Evolutionary conservation across 2,888 invertebrate species (phyloP).

Genomic region (Invenusta paracnida): DNA sequence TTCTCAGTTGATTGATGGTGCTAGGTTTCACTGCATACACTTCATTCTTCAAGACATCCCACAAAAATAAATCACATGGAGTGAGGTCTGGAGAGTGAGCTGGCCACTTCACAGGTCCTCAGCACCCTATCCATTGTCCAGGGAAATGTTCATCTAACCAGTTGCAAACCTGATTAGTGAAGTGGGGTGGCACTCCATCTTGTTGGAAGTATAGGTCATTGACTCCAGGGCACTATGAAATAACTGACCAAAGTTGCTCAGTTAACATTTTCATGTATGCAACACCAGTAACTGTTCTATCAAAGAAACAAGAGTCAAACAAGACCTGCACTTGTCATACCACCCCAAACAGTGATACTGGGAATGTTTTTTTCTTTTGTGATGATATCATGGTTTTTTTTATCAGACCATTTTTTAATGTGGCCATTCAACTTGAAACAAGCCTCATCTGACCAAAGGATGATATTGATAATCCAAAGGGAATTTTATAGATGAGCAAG

Average conservation of each 20-base stretch:
- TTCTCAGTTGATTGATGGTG: slow-evolving; percentile 21
- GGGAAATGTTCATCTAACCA: slow-evolving; percentile 25
- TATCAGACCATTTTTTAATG: slow-evolving; percentile 11
- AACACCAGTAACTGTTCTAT: not conserved
- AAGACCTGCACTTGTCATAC: not conserved
- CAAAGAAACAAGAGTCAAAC: not conserved
- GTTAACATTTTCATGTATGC: slow-evolving; percentile 9
- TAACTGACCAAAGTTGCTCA: slow-evolving; percentile 27
- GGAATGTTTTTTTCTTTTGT: slow-evolving; percentile 15
- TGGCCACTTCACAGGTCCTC: not conserved
- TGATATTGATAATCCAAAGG: not conserved
- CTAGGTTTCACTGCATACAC: slow-evolving; percentile 17
- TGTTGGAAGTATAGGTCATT: slow-evolving; percentile 33
- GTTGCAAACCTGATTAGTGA: not conserved
- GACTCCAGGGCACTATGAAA: not conserved
- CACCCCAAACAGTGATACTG: not conserved
- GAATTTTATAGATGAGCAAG: slow-evolving; percentile 9
- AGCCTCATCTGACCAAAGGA: slow-evolving; percentile 17
- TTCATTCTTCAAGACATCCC: slow-evolving; percentile 20
- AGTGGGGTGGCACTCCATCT: slow-evolving; percentile 15
- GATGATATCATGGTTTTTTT: not conserved
- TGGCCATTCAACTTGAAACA: slow-evolving; percentile 19
- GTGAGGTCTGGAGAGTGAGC: not conserved
- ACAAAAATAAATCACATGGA: not conserved
- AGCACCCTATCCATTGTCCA: slow-evolving; percentile 1